Percentiles rank a stretch among this genome's conserved stretches.
Evolutionary conservation across 2,888 invertebrate species (phyloP).

Genomic region (Lepidochitona cinerea): DNA sequence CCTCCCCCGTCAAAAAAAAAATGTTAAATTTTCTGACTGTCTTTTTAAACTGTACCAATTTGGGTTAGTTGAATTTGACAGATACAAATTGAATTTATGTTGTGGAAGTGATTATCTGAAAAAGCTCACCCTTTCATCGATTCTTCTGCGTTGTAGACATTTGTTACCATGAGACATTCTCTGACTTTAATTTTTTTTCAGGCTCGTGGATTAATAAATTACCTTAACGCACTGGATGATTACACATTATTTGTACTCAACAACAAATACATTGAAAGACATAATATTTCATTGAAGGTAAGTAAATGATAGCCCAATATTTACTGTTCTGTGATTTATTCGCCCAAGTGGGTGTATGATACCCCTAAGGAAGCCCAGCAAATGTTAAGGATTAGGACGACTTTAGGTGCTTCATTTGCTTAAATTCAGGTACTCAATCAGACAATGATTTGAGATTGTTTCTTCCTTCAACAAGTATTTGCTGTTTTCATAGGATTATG

Average conservation of each 20-base stretch:
- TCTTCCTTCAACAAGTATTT: not conserved
- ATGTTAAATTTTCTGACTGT: not conserved
- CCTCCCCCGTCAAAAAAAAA: not conserved
- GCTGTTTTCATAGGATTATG: no score
- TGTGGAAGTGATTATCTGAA: no score
- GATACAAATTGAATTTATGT: no score
- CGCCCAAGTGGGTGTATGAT: no score
- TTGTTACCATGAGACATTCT: not conserved
- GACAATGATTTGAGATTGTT: not conserved
- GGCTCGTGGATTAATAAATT: constrained; percentile 40
- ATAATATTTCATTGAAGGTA: not conserved
- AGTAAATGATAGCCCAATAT: not conserved
- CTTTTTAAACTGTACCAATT: not conserved
- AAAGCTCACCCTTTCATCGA: no score
- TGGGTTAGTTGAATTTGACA: no score
- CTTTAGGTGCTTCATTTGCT: no score
- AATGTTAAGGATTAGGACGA: no score
- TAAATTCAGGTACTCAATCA: not conserved
- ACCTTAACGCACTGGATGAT: constrained; percentile 40
- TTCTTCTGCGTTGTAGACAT: not conserved
- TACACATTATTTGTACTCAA: constrained; percentile 55
- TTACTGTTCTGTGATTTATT: no score
- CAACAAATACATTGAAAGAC: constrained; percentile 31
- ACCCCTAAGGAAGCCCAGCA: no score
- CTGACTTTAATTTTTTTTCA: constrained; percentile 13